Evolutionary conservation across 2,797 vertebrate genomes (phyloP).

Genomic region (Xiphorhynchus erythropygius): DNA sequence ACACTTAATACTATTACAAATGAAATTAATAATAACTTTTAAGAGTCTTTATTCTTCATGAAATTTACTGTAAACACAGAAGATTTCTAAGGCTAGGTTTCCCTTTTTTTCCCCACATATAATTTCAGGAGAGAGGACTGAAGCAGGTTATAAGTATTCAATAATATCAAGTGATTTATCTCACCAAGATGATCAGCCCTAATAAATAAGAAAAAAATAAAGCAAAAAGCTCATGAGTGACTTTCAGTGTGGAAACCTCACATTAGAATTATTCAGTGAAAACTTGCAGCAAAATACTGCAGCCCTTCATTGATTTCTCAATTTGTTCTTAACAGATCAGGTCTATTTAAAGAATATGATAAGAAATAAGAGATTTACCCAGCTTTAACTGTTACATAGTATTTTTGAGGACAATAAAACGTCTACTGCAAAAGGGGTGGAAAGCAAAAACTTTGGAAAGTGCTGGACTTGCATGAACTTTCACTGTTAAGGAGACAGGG

Average conservation of each 20-base stretch:
- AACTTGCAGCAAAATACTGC: not conserved
- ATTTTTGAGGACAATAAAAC: not conserved
- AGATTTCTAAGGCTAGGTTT: not conserved
- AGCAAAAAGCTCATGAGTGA: not conserved
- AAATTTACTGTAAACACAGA: not conserved
- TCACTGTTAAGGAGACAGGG: not conserved
- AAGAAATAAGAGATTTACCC: not conserved
- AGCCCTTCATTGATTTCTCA: not conserved
- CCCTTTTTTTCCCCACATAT: rapidly evolving
- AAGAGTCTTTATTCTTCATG: not conserved
- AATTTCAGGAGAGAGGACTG: not conserved
- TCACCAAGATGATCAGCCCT: not conserved
- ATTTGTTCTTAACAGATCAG: not conserved
- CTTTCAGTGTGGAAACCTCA: not conserved
- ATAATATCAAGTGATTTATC: not conserved
- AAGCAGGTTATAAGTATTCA: not conserved
- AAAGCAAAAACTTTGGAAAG: not conserved
- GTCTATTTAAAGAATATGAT: not conserved
- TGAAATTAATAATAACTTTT: not conserved
- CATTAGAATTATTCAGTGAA: not conserved
- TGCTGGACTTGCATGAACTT: not conserved
- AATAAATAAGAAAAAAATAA: not conserved
- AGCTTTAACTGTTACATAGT: not conserved
- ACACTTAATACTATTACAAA: not conserved
- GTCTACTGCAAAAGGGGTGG: rapidly evolving